Conservation (phyloP, 2,797 vertebrate species). For the Synanceia verrucosa region DNA sequence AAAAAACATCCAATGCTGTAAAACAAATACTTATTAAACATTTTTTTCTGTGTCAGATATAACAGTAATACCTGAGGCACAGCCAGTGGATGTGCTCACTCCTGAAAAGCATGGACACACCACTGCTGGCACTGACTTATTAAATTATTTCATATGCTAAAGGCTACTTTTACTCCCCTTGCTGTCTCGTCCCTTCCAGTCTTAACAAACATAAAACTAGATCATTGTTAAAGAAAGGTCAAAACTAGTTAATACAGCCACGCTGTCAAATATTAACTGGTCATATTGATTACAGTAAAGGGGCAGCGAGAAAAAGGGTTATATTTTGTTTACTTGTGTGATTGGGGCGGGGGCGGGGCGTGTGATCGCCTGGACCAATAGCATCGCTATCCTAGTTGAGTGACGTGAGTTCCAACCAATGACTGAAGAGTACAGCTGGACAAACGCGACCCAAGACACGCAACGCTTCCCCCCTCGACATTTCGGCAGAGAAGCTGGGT, state of each 20-base stretch:
- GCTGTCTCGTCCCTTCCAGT: background rate
- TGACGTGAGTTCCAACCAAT: slow-evolving; percentile 56
- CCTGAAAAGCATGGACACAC: background rate
- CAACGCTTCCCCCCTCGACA: slow-evolving; percentile 24
- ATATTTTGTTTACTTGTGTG: slow-evolving; percentile 70
- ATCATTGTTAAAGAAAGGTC: background rate
- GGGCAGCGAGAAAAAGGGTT: slow-evolving; percentile 5
- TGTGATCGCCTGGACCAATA: slow-evolving; percentile 39
- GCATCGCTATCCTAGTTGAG: background rate
- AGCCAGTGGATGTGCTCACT: background rate
- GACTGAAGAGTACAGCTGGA: slow-evolving; percentile 46
- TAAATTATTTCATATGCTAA: background rate
- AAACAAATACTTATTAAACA: background rate
- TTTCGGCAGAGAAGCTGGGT: slow-evolving; percentile 34
- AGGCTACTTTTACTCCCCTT: background rate
- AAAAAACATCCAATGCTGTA: background rate
- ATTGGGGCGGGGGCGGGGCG: slow-evolving; percentile 41
- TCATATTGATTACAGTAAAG: slow-evolving; percentile 12
- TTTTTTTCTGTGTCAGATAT: background rate
- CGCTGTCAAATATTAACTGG: slow-evolving; percentile 45
- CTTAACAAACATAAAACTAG: background rate
- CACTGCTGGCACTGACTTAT: background rate
- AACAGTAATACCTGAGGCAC: background rate
- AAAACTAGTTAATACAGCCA: background rate
- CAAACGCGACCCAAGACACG: slow-evolving; percentile 45